Percentiles rank a stretch among this genome's conserved stretches.
These are phyloP conservation scores for Heliconius hermathena DNA, from an alignment of 1,140 invertebrate species.

Conservation along the genomic window DNA sequence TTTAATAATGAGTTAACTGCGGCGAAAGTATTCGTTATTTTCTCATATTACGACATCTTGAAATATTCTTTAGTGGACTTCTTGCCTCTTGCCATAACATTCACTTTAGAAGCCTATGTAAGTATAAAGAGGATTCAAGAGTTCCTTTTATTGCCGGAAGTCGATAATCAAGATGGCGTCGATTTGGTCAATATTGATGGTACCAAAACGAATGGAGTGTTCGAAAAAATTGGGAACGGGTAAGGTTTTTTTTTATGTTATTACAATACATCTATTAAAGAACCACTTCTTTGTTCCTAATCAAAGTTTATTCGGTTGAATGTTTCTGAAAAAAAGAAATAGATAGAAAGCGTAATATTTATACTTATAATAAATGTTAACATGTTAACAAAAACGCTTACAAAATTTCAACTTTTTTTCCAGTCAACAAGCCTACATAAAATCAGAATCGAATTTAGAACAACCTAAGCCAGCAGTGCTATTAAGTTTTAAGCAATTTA, in stretches of 20 bases:
- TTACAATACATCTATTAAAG: background rate
- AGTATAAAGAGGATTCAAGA: conserved; percentile 87
- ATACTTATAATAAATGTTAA: no score
- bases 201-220: conserved; percentile 64
- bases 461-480: conserved; percentile 53
- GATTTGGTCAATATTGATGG: conserved; percentile 28
- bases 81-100: conserved; percentile 86
- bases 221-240: conserved; percentile 75
- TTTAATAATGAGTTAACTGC: conserved; percentile 86
- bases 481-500: conserved; percentile 60
- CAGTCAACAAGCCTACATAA: conserved; percentile 71
- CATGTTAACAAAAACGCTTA: no score
- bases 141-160: conserved; percentile 84
- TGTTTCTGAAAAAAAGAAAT: no score
- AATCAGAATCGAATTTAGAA: conserved; percentile 66
- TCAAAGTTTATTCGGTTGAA: no score
- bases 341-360: no score
- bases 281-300: background rate
- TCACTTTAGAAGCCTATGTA: conserved; percentile 82
- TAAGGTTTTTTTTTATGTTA: conserved; percentile 42
- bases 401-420: conserved; percentile 23
- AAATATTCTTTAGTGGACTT: conserved; percentile 88
- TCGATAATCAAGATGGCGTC: conserved; percentile 47
- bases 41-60: conserved; percentile 88
- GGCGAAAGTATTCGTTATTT: conserved; percentile 89